These are phyloP conservation scores for Ischnus inquisitorius DNA, from an alignment of 2,888 invertebrate species.

Conservation along the genomic window DNA sequence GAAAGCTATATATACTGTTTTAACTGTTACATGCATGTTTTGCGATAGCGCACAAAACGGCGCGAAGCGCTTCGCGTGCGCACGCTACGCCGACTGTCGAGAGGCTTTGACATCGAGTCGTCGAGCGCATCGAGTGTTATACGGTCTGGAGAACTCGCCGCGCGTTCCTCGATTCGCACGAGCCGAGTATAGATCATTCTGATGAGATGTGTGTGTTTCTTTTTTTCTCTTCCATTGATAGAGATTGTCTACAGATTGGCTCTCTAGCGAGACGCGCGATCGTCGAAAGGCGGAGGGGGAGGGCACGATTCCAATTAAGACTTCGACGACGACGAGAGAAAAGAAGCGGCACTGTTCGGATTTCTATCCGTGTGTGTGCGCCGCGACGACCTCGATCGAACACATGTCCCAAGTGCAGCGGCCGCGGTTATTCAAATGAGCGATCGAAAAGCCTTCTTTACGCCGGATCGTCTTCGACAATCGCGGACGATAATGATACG, in stretches of 20 bases:
- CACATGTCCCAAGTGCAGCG: slow-evolving; percentile 2
- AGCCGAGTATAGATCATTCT: not conserved
- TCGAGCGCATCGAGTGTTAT: not conserved
- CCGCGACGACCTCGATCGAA: not conserved
- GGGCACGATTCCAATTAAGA: no score
- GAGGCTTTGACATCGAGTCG: slow-evolving; percentile 1
- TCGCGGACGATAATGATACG: not conserved
- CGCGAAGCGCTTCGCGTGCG: slow-evolving; percentile 20
- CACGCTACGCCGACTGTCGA: not conserved
- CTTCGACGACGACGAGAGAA: no score
- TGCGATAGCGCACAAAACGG: slow-evolving; percentile 28
- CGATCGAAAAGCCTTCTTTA: not conserved
- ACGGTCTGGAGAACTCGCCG: not conserved
- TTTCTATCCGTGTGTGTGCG: not conserved
- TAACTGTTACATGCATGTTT: slow-evolving; percentile 17
- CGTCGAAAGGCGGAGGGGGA: no score
- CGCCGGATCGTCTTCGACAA: not conserved
- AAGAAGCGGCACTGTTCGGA: not conserved
- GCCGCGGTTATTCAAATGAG: slow-evolving; percentile 7
- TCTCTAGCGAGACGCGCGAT: no score
- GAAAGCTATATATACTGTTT: not conserved
- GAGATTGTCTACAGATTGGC: no score
- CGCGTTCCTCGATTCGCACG: not conserved
- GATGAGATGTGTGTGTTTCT: not conserved
- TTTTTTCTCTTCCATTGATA: not conserved